Percentiles rank a stretch among this genome's conserved stretches.
Evolutionary conservation across 2,888 invertebrate genomes (phyloP).

Genomic region (Drosophila formosana): DNA sequence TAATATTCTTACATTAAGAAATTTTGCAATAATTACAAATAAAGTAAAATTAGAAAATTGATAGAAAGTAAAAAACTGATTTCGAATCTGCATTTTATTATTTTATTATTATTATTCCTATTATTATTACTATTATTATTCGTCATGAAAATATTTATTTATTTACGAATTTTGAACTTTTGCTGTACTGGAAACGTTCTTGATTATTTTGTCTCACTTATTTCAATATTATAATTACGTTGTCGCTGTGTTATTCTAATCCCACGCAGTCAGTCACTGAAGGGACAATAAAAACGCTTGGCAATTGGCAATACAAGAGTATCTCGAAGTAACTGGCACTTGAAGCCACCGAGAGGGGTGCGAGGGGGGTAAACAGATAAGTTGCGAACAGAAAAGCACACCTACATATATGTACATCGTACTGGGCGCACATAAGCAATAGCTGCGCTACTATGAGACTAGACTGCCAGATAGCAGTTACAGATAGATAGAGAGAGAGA

Average conservation of each 20-base stretch:
- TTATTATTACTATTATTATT: too few relatives aligned
- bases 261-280: background rate
- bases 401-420: conserved; percentile 33
- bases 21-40: too few relatives aligned
- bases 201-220: background rate
- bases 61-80: too few relatives aligned
- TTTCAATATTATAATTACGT: background rate
- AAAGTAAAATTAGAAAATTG: too few relatives aligned
- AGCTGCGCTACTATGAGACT: conserved; percentile 27
- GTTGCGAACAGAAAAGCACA: conserved; percentile 26
- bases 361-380: background rate
- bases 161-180: too few relatives aligned
- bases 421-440: conserved; percentile 52
- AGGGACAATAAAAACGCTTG: conserved; percentile 7
- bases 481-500: conserved; percentile 23
- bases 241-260: background rate
- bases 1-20: too few relatives aligned
- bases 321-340: conserved; percentile 15
- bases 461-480: conserved; percentile 34
- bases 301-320: conserved; percentile 20
- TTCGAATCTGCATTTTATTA: too few relatives aligned
- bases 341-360: background rate
- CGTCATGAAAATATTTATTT: too few relatives aligned
- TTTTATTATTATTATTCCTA: too few relatives aligned
- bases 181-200: too few relatives aligned